Evolutionary conservation across 2,888 invertebrate species (phyloP).

Genomic region (Aporophyla nigra): DNA sequence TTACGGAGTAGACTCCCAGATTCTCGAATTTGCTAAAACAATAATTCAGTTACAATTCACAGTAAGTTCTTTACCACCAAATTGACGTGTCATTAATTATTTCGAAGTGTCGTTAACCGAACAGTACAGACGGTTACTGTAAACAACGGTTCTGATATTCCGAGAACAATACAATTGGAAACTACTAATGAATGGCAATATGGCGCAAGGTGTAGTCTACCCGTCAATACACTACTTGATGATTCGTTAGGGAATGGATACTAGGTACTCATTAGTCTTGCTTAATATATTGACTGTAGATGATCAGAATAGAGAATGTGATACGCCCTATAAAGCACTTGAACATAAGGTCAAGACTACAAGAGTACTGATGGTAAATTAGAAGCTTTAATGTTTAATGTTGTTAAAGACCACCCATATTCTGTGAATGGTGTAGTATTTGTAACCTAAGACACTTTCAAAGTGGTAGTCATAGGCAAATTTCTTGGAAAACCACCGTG

Average conservation of each 20-base stretch:
- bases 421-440: conserved; percentile 4
- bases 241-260: conserved; percentile 63
- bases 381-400: background rate
- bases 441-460: conserved; percentile 50
- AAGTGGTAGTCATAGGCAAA: conserved; percentile 43
- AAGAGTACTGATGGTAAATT: conserved; percentile 7
- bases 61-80: conserved; percentile 44
- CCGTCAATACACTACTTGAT: conserved; percentile 61
- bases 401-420: conserved; percentile 19
- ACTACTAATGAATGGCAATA: conserved; percentile 85
- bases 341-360: conserved; percentile 35
- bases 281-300: conserved; percentile 57
- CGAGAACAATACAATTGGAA: conserved; percentile 87
- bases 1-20: background rate
- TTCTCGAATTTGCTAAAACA: background rate
- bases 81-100: conserved; percentile 84
- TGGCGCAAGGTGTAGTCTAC: conserved; percentile 75
- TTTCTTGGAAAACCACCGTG: conserved; percentile 48
- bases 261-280: conserved; percentile 64
- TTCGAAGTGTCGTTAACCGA: conserved; percentile 78
- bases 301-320: conserved; percentile 53
- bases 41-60: conserved; percentile 33
- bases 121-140: conserved; percentile 79
- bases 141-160: conserved; percentile 83
- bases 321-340: conserved; percentile 37